phyloP scores from a whole-genome alignment of 2,888 invertebrate species.

The Macrosiphum euphorbiae region DNA sequence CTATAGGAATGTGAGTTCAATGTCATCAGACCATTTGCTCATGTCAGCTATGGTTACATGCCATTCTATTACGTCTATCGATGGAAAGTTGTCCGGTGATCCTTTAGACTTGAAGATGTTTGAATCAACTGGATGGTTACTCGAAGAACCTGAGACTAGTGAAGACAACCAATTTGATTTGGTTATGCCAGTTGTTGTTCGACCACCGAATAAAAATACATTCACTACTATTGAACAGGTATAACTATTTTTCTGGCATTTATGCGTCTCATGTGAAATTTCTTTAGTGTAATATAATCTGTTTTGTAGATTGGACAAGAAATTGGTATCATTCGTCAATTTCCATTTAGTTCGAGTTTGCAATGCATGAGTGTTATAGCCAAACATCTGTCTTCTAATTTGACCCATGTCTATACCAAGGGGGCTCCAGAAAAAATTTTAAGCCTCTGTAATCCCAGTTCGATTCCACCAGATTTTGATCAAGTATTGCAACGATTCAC shows the following conservation, averaged over 20 bases:
- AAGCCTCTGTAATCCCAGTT: conserved; percentile 78
- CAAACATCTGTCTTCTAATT: conserved; percentile 79
- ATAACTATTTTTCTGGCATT: not conserved
- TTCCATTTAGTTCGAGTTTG: conserved; percentile 87
- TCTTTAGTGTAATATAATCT: not conserved
- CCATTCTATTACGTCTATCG: conserved; percentile 92
- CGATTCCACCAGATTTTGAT: conserved; percentile 85
- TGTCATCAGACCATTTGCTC: conserved; percentile 73
- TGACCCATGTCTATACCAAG: conserved; percentile 88
- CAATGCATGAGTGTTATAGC: conserved; percentile 93
- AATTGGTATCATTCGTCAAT: conserved; percentile 87
- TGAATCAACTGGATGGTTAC: conserved; percentile 90
- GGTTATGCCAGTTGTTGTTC: conserved; percentile 88
- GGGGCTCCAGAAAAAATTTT: conserved; percentile 94
- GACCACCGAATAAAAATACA: conserved; percentile 72
- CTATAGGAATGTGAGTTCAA: conserved; percentile 71
- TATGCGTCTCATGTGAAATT: not conserved
- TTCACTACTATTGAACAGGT: conserved; percentile 61
- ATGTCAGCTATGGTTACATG: conserved; percentile 90
- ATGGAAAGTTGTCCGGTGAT: conserved; percentile 90
- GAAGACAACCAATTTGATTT: conserved; percentile 89
- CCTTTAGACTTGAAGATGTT: conserved; percentile 98
- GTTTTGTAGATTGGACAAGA: conserved; percentile 74
- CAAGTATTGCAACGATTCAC: conserved; percentile 87
- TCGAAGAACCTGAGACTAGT: conserved; percentile 89